Evolutionary conservation across 2,888 invertebrate genomes (phyloP), one percentile per base, ranked within the genome.

Genomic region (Cryptophagus acutangulus): DNA sequence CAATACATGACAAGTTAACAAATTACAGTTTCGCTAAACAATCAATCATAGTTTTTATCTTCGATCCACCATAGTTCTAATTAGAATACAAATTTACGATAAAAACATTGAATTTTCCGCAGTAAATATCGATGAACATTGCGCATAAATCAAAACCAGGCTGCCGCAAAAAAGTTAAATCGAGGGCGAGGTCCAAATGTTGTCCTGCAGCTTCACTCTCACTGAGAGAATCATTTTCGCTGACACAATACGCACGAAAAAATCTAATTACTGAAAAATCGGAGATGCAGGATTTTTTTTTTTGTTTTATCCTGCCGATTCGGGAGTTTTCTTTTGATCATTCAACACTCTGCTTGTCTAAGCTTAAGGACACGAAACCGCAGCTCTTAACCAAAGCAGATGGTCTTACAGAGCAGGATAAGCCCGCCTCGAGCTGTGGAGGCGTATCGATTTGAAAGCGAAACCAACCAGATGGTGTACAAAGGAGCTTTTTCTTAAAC

Each of bases 361-460:
- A 31, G 16, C 16, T 31, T 31, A 31, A 31, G 12, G 31, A 31
- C 31, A 16, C 14, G 12, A 31, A 31, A 31, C 31, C 31, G 31
- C 15, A 28, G 28, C 31, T 31, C 31, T 31, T 31, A 31, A 15
- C n/a, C 31, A 31, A 31, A 31, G 15, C 31, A 31, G 31, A 31
- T 31, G 31, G 31, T 31, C 29, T 31, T 31, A 31, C n/a, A 13
- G 16, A 31, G 12, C 16, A 16, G 31, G 31, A 31, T 31, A 31
- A 31, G 31, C 31, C 12, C 31, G 31, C 31, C 31, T 16, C 8
- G 16, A 16, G 31, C 31, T 15, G 12, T 16, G 31, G 3, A 31
- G 31, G 31, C 31, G 31, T 31, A 31, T 31, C 31, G 31, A 31
- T n/a, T 31, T 31, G 31, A 31, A 31, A 31, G 31, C 31, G 31